phyloP scores from a whole-genome alignment of 2,888 invertebrate species.

The Cephus runcator region DNA sequence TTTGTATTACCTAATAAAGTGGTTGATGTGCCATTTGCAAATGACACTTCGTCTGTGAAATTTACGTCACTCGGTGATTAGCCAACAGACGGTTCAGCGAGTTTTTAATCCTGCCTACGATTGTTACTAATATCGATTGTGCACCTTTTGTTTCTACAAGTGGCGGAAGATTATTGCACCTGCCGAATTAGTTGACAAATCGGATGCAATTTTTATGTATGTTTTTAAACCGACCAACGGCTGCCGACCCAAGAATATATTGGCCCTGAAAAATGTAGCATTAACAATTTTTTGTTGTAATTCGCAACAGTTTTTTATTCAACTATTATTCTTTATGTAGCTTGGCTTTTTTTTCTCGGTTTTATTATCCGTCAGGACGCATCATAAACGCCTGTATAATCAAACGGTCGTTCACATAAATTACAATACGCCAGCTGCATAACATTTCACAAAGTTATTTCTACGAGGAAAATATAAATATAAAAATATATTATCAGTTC shows the following conservation, averaged over 20 bases:
- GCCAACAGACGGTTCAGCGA: not conserved
- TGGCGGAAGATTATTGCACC: too few species aligned
- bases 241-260: too few species aligned
- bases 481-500: not conserved
- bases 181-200: not conserved
- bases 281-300: not conserved
- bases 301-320: not conserved
- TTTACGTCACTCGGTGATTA: not conserved
- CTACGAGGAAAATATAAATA: not conserved
- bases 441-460: not conserved
- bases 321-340: not conserved
- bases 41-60: not conserved
- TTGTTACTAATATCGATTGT: not conserved
- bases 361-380: not conserved
- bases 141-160: too few species aligned
- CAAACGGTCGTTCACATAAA: not conserved
- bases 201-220: not conserved
- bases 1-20: not conserved
- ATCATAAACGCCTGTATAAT: not conserved
- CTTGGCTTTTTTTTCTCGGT: not conserved
- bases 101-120: not conserved
- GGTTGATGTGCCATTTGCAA: not conserved
- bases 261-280: not conserved
- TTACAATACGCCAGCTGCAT: not conserved
- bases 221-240: too few species aligned